phyloP scores from a whole-genome alignment of 2,888 invertebrate species.

The Gordius sp. region DNA sequence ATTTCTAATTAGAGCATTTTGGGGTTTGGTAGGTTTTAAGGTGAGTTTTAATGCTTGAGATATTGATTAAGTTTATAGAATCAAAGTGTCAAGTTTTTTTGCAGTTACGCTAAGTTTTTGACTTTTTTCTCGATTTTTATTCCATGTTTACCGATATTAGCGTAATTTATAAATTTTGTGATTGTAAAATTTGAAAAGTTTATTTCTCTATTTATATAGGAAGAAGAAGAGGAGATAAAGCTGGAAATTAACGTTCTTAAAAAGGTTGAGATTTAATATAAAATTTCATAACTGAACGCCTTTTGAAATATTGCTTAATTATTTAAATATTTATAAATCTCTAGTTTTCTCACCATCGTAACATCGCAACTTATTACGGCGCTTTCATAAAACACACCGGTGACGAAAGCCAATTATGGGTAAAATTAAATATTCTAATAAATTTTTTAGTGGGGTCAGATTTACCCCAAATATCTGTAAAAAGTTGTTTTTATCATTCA shows the following conservation, averaged over 20 bases:
- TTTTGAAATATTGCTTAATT: conserved; percentile 7
- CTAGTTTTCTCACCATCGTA: conserved; percentile 87
- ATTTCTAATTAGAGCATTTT: too few relatives aligned
- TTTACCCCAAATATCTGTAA: too few relatives aligned
- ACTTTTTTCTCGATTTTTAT: not conserved
- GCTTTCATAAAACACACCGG: conserved; percentile 84
- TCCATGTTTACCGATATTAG: not conserved
- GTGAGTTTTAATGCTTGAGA: too few relatives aligned
- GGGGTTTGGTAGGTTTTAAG: too few relatives aligned
- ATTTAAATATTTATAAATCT: conserved; percentile 21
- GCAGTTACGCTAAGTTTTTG: not conserved
- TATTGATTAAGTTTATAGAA: too few relatives aligned
- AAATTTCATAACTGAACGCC: not conserved
- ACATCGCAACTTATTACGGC: conserved; percentile 98
- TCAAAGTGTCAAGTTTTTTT: too few relatives aligned
- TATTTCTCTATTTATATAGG: conserved; percentile 39
- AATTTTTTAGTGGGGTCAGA: too few relatives aligned
- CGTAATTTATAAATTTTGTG: too few relatives aligned
- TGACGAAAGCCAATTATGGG: conserved; percentile 95
- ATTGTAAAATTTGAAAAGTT: conserved; percentile 19
- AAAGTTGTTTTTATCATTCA: too few relatives aligned
- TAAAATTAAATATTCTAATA: conserved; percentile 25
- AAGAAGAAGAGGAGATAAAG: conserved; percentile 99
- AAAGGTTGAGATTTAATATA: conserved; percentile 35
- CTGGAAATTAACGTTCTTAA: conserved; percentile 97